Evolutionary conservation across 30 jellyfish, hydroid and myxozoan species (phyloP), one percentile per base, ranked within the genome.

Genomic region (Mastigias papua): DNA sequence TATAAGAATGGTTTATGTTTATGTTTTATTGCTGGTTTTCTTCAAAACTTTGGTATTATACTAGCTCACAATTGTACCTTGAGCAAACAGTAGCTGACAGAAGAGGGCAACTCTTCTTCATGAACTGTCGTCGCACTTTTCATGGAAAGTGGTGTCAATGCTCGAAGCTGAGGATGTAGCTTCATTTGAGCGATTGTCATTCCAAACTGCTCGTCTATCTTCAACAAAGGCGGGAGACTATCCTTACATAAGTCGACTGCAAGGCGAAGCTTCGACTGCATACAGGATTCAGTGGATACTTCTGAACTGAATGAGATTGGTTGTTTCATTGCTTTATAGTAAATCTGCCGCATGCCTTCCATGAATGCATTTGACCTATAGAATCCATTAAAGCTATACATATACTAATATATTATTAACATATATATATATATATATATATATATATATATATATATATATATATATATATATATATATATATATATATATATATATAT

Each of bases 191-290:
- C 54, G 72, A 30, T 31, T 2, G 93, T 84, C 87, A 69, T 84
- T 32, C 93, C 93, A 63, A 84, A 84, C 48, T 62, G 17, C 11
- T 72, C 81, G 31, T 84, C 93, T 32, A 84, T 84, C 69, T 84
- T 84, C 87, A 84, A 58, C 73, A 84, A 35, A 9, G 87, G 67
- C 5, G 93, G 93, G 17, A 84, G 87, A 25, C 54, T 71, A 29
- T 84, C 93, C 37, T 84, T 84, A 76, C 93, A 84, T 1, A 32
- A 64, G 42, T 71, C 87, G 57, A 84, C 58, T 13, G 93, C 78
- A 10, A 33, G 93, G 63, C 93, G 86, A 11, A 84, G 75, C 21
- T 71, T 73, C 31, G 64, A 34, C 13, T 71, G 22, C 28, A 68
- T 34, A 3, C n/a, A n/a, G n/a, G 76, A 2, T 16, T 62, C 62